phyloP scores from a whole-genome alignment of 2,888 invertebrate species.

The Helleia helle region DNA sequence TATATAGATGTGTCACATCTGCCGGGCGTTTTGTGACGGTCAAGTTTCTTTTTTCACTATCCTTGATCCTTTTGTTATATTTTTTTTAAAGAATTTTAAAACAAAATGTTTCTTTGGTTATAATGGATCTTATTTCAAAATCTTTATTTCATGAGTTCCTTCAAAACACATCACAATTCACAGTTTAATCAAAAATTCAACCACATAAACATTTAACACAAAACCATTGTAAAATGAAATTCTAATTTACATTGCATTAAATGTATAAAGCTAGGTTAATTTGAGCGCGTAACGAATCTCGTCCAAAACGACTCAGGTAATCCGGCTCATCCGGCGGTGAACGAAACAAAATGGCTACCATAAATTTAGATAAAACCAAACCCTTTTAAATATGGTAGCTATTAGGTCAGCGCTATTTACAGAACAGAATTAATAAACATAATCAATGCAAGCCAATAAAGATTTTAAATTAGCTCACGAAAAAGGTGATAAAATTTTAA shows the following conservation, averaged over 20 bases:
- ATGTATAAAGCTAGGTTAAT: not conserved
- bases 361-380: slow-evolving; percentile 22
- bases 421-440: slow-evolving; percentile 7
- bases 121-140: too few relatives aligned
- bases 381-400: slow-evolving; percentile 23
- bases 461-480: not conserved
- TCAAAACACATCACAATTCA: too few relatives aligned
- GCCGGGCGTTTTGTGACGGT: too few relatives aligned
- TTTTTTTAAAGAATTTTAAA: too few relatives aligned
- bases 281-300: slow-evolving; percentile 1
- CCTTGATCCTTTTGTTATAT: too few relatives aligned
- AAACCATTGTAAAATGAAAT: not conserved
- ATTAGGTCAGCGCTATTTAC: slow-evolving; percentile 12
- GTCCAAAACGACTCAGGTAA: slow-evolving; percentile 3
- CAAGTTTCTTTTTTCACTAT: too few relatives aligned
- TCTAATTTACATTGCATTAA: slow-evolving; percentile 28
- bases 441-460: not conserved
- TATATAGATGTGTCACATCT: too few relatives aligned
- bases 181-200: too few relatives aligned
- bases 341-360: slow-evolving; percentile 40
- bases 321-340: slow-evolving; percentile 6
- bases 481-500: slow-evolving; percentile 6
- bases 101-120: too few relatives aligned
- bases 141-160: too few relatives aligned
- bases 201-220: too few relatives aligned